A percentile compares a stretch with the other conserved stretches of the same genome.
phyloP scores from a whole-genome alignment of 2,113 vertebrate species.

The Chlamydotis undulata region DNA sequence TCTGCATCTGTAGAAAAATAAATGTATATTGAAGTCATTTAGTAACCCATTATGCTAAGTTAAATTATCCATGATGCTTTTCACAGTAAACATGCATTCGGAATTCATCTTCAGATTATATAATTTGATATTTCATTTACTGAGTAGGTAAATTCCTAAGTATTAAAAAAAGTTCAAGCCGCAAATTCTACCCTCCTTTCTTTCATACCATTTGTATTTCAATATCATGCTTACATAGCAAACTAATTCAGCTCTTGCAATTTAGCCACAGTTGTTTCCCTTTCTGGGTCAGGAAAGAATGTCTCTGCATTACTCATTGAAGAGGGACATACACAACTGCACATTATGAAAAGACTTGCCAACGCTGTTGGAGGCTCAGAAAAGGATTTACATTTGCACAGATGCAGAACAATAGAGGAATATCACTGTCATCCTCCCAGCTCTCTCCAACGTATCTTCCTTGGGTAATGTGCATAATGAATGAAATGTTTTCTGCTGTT shows the following conservation, averaged over 20 bases:
- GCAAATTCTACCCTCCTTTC: neutral
- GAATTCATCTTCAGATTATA: neutral
- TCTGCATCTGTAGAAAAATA: neutral
- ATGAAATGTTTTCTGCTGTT: neutral
- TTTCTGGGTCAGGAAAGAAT: neutral
- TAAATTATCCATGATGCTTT: neutral
- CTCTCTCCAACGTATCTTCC: neutral
- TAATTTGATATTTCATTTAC: neutral
- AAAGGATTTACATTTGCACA: conserved; percentile 4
- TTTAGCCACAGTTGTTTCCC: neutral
- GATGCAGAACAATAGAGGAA: neutral
- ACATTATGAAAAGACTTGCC: neutral
- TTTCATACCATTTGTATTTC: neutral
- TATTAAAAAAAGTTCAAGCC: neutral
- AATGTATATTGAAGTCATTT: neutral
- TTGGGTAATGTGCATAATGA: neutral
- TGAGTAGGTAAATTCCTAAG: neutral
- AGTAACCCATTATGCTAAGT: neutral
- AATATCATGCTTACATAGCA: neutral
- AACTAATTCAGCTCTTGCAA: neutral
- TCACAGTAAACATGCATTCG: neutral
- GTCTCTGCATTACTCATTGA: neutral
- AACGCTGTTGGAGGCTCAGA: neutral
- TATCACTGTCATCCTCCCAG: neutral
- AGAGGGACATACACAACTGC: neutral